These are phyloP conservation scores for Stegastes partitus DNA, from an alignment of 2,113 vertebrate species.

Conservation along the genomic window DNA sequence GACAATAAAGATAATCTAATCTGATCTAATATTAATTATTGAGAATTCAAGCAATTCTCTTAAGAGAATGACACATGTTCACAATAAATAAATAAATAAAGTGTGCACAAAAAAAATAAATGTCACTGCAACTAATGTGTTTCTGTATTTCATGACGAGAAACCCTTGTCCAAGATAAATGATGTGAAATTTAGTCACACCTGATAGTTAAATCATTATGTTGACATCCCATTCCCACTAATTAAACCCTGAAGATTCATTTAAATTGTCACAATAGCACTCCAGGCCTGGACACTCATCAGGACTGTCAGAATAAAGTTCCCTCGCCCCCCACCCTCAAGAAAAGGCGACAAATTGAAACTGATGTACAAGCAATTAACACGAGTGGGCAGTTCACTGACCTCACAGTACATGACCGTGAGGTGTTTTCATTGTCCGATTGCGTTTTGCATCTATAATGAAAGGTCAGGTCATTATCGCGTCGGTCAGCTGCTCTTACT, in stretches of 20 bases:
- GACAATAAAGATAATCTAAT: too few species aligned
- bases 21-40: too few species aligned
- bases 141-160: background rate
- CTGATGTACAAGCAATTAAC: background rate
- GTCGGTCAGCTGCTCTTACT: constrained; percentile 23
- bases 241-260: constrained; percentile 30
- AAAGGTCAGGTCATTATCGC: constrained; percentile 28
- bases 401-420: background rate
- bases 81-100: background rate
- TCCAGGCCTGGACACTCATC: constrained; percentile 12
- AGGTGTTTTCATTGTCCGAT: constrained; percentile 14
- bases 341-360: constrained; percentile 2
- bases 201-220: constrained; percentile 12
- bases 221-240: background rate
- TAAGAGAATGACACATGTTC: background rate
- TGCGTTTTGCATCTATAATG: constrained; percentile 4
- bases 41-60: too few species aligned
- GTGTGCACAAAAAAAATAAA: too few species aligned
- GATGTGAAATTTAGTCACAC: background rate
- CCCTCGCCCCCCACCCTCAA: background rate
- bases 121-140: background rate
- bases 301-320: constrained; percentile 19
- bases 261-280: background rate
- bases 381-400: constrained; percentile 6
- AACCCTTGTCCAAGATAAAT: background rate